phyloP scores from a whole-genome alignment of 2,113 vertebrate genomes.

The Spermophilus dauricus region DNA sequence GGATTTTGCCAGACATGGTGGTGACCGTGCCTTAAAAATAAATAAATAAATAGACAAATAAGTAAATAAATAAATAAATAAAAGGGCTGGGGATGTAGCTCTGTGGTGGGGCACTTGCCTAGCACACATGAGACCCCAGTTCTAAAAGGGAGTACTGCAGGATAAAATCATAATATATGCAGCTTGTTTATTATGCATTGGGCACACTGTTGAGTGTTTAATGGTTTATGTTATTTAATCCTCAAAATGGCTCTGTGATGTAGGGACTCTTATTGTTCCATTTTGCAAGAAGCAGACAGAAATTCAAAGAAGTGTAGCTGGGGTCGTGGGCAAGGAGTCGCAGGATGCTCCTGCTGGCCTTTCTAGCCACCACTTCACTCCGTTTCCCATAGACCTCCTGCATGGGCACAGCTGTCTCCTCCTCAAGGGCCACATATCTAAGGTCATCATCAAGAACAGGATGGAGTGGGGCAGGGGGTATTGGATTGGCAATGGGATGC shows the following conservation, averaged over 20 bases:
- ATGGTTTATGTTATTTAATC: not conserved
- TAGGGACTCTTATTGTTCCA: not conserved
- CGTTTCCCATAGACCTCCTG: not conserved
- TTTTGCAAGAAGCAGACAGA: not conserved
- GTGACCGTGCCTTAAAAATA: too few species aligned
- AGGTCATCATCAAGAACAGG: not conserved
- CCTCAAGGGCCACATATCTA: not conserved
- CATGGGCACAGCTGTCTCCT: not conserved
- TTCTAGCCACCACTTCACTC: not conserved
- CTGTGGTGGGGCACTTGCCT: not conserved
- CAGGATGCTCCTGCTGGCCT: not conserved
- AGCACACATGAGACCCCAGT: not conserved
- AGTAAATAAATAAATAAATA: too few species aligned
- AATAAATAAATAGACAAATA: not conserved
- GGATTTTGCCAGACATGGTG: not conserved
- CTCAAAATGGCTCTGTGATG: not conserved
- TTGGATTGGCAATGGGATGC: accelerated
- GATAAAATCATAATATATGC: not conserved
- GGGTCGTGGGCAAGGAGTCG: not conserved
- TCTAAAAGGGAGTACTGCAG: not conserved
- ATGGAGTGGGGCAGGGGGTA: not conserved
- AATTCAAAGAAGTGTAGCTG: not conserved
- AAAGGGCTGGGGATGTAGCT: not conserved
- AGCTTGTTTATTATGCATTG: not conserved
- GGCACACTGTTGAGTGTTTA: not conserved